Conservation (phyloP, 1,140 invertebrate genomes). For the Periplaneta americana region DNA sequence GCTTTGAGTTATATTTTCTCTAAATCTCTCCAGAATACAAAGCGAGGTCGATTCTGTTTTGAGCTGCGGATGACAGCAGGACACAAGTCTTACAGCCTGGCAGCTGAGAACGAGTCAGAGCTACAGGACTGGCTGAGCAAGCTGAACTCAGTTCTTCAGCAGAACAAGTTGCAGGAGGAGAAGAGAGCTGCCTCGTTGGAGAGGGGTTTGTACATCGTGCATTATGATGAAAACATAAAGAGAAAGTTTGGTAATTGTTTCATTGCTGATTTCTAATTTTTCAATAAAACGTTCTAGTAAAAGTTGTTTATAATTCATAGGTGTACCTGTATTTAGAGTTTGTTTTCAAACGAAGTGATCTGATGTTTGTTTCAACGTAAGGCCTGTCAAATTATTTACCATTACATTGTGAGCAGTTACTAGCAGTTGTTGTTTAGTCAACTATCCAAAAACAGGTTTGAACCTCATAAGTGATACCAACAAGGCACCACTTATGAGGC, state of each 20-base stretch:
- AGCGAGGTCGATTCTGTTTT: constrained; percentile 81
- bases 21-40: constrained; percentile 58
- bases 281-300: no score
- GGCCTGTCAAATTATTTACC: no score
- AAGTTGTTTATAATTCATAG: no score
- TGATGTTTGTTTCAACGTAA: no score
- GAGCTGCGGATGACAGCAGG: constrained; percentile 79
- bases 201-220: constrained; percentile 40
- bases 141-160: constrained; percentile 64
- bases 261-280: no score
- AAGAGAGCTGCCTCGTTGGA: constrained; percentile 57
- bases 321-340: no score
- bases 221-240: neutral
- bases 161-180: constrained; percentile 68
- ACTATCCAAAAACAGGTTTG: no score
- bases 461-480: no score
- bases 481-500: no score
- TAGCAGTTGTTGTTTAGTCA: no score
- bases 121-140: constrained; percentile 78
- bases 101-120: constrained; percentile 80
- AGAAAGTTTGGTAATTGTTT: neutral
- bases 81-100: constrained; percentile 76
- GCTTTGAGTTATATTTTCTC: neutral
- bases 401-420: no score
- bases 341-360: no score